Conservation (phyloP, 1,140 invertebrate species). For the Stegodyphus mimosarum region DNA sequence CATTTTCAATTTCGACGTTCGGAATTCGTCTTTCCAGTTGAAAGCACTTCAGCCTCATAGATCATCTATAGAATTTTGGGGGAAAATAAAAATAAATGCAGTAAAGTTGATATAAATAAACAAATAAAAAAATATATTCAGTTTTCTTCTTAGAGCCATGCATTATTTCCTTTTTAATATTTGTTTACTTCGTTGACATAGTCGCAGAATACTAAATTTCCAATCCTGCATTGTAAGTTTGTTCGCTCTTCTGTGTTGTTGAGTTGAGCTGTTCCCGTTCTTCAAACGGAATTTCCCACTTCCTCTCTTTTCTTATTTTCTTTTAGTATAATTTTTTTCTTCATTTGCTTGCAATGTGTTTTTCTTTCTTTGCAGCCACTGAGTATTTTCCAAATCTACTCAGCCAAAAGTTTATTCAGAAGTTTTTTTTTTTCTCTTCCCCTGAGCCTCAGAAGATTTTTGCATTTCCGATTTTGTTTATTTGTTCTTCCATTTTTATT, state of each 20-base stretch:
- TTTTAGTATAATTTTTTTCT: conserved; percentile 17
- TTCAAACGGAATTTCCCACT: conserved; percentile 34
- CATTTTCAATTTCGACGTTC: background rate
- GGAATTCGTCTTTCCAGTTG: background rate
- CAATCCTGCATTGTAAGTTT: conserved; percentile 49
- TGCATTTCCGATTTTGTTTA: conserved; percentile 52
- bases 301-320: conserved; percentile 15
- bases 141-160: conserved; percentile 1
- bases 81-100: background rate
- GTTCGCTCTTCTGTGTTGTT: background rate
- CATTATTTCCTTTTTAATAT: conserved; percentile 47
- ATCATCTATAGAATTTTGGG: background rate
- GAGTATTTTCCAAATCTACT: conserved; percentile 53
- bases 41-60: background rate
- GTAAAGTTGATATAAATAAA: conserved; percentile 2
- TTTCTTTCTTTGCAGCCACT: conserved; percentile 29
- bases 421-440: conserved; percentile 38
- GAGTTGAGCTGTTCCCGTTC: conserved; percentile 42
- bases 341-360: background rate
- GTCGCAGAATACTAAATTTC: conserved; percentile 56
- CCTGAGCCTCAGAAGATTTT: conserved; percentile 34
- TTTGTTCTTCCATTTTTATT: conserved; percentile 18
- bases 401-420: conserved; percentile 56
- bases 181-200: conserved; percentile 47
- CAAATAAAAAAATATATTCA: conserved; percentile 23